A percentile compares a stretch with the other conserved stretches of the same genome.
phyloP scores from a whole-genome alignment of 2,888 invertebrate genomes.

The Eremobia ochroleuca region DNA sequence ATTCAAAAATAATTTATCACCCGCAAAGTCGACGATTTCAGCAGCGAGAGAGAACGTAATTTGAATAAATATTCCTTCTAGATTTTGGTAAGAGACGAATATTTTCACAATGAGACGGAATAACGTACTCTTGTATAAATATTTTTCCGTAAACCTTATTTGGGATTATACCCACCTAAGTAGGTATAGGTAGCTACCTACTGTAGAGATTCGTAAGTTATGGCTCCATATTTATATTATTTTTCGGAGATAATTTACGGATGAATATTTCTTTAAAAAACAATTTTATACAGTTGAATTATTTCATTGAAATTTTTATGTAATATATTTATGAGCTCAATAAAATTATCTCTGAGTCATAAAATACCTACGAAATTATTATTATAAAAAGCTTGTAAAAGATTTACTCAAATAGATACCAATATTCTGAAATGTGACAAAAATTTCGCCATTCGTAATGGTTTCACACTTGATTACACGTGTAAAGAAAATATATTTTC shows the following conservation, averaged over 20 bases:
- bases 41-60: constrained; percentile 55
- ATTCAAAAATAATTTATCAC: constrained; percentile 63
- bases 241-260: constrained; percentile 21
- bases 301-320: constrained; percentile 48
- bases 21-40: constrained; percentile 47
- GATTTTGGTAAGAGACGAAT: constrained; percentile 53
- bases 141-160: constrained; percentile 59
- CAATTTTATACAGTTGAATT: constrained; percentile 33
- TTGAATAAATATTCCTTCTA: constrained; percentile 66
- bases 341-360: constrained; percentile 24
- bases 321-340: constrained; percentile 41
- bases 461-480: constrained; percentile 16
- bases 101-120: constrained; percentile 55
- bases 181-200: constrained; percentile 11
- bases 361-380: constrained; percentile 22
- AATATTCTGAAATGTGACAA: not conserved
- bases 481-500: not conserved
- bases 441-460: not conserved
- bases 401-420: constrained; percentile 15
- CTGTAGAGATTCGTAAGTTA: constrained; percentile 15
- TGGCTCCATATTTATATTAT: constrained; percentile 13
- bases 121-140: constrained; percentile 58
- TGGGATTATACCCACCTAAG: constrained; percentile 37
- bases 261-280: constrained; percentile 25
- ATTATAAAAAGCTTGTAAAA: constrained; percentile 11